phyloP scores from a whole-genome alignment of 2,888 invertebrate species.

The Brassicogethes aeneus region DNA sequence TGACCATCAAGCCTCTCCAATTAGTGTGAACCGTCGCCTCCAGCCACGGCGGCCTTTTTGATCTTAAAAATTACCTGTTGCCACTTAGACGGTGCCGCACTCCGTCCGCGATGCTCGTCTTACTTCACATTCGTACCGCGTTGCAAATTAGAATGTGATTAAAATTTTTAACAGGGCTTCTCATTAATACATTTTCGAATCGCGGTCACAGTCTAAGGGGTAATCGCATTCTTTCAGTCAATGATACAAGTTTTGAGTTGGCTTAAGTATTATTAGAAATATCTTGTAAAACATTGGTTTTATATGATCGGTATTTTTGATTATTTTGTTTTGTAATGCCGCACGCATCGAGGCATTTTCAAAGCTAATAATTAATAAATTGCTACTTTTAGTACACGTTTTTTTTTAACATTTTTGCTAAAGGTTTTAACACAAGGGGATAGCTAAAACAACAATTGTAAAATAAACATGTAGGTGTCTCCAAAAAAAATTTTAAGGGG shows the following conservation, averaged over 20 bases:
- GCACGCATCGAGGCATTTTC: too few relatives aligned
- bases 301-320: too few relatives aligned
- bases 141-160: conserved; percentile 35
- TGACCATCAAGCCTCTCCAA: conserved; percentile 43
- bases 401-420: too few relatives aligned
- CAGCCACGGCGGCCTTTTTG: conserved; percentile 40
- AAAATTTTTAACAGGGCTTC: conserved; percentile 32
- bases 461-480: too few relatives aligned
- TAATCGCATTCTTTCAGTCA: conserved; percentile 32
- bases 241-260: conserved; percentile 25
- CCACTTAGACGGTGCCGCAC: conserved; percentile 3
- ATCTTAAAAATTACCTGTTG: conserved; percentile 40
- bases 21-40: conserved; percentile 44
- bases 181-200: conserved; percentile 24
- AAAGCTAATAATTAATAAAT: too few relatives aligned
- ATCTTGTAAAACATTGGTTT: conserved; percentile 29
- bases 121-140: conserved; percentile 27
- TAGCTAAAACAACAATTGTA: too few relatives aligned
- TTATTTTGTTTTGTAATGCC: too few relatives aligned
- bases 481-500: too few relatives aligned
- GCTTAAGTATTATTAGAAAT: not conserved
- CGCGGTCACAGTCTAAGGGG: conserved; percentile 32
- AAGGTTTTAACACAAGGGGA: too few relatives aligned
- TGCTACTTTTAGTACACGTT: too few relatives aligned
- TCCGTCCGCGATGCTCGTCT: not conserved